Evolutionary conservation across 2,888 invertebrate genomes (phyloP), one percentile per base, ranked within the genome.

Genomic region (Caenorhabditis angaria): DNA sequence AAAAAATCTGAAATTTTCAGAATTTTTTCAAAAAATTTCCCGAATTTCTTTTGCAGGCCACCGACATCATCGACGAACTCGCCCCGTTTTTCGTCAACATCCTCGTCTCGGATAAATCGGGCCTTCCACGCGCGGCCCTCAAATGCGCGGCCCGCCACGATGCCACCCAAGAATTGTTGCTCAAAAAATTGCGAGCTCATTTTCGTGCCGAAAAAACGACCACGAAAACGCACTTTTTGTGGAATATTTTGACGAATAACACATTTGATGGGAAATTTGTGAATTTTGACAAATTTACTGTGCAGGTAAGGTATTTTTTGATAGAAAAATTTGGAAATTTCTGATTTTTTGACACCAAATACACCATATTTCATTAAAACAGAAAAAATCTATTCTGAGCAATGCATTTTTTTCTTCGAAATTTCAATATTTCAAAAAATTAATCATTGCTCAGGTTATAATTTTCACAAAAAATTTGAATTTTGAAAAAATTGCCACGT

Each of bases 181-280:
- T 79, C 2, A 74, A 77, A 51, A 56, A 75, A 18, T 60, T 79
- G 32, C 58, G 79, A 48, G 60, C 58, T 12, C 50, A 61, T 27
- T 79, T 72, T 61, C 61, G 69, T 8, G 66, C 76, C 14, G 56
- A 62, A 8, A 71, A 73, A 76, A 60, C 61, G 10, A 62, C 70
- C 0, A 78, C 70, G 14, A 78, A 78, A 61, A 58, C 55, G 4
- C 41, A 76, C 20, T 80, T 81, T 25, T 51, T 81, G 20, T 54
- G 74, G 41, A 82, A 82, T 56, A 63, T 76, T 20, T 56, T 82
- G n/a, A 76, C 82, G 14, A 55, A 69, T 50, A 82, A 82, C 55
- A 29, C 14, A 8, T 76, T 64, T 24, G 66, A 77, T 32, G 76
- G 76, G 22, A 14, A 32, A 18, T 27, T 56, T 29, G 64, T 71